Evolutionary conservation across 2,888 invertebrate species (phyloP).

Genomic region (Folsomia manolachei): DNA sequence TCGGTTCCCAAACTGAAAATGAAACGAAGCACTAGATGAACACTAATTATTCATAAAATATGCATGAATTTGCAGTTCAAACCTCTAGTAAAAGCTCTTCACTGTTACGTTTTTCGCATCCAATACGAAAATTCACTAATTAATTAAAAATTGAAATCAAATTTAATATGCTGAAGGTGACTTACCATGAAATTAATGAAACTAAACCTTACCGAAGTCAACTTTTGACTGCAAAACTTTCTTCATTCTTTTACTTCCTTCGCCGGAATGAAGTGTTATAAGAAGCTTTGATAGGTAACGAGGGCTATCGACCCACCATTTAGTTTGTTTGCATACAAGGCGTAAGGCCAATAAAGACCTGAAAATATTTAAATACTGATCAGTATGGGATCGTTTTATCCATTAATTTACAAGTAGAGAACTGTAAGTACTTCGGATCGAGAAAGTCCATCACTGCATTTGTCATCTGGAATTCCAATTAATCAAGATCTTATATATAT

Average conservation of each 20-base stretch:
- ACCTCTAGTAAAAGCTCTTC: conserved; percentile 13
- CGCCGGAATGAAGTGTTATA: conserved; percentile 27
- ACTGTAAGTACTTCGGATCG: conserved; percentile 28
- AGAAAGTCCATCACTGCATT: conserved; percentile 28
- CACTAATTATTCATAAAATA: conserved; percentile 21
- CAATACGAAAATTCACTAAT: conserved; percentile 21
- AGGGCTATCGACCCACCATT: conserved; percentile 33
- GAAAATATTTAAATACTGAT: too few species aligned
- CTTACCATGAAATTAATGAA: too few species aligned
- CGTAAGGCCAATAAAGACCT: conserved; percentile 25
- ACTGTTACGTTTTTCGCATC: conserved; percentile 12
- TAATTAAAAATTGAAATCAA: too few species aligned
- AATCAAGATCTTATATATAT: neutral
- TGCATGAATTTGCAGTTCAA: too few species aligned
- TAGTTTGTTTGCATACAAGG: conserved; percentile 27
- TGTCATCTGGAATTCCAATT: conserved; percentile 25
- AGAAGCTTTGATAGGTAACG: conserved; percentile 24
- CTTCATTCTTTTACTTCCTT: conserved; percentile 31
- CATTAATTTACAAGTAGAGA: too few species aligned
- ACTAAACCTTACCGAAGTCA: conserved; percentile 30
- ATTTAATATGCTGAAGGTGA: too few species aligned
- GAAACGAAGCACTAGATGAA: too few species aligned
- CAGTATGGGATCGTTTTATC: too few species aligned
- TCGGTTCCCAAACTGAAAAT: conserved; percentile 20
- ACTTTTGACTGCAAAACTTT: conserved; percentile 33